phyloP scores from a whole-genome alignment of 2,797 vertebrate species.

The Spinibarbus caldwelli region DNA sequence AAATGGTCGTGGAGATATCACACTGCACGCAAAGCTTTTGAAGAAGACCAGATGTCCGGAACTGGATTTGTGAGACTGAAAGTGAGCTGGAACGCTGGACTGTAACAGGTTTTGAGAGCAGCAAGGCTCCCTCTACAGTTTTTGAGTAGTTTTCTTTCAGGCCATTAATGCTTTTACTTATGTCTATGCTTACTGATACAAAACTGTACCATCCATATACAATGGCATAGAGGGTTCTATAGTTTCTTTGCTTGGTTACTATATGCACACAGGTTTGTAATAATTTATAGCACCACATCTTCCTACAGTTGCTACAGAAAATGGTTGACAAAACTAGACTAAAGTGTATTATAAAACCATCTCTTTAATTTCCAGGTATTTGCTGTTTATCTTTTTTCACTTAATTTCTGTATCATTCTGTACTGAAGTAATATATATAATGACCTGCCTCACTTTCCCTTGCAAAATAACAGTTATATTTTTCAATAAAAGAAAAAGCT shows the following conservation, averaged over 20 bases:
- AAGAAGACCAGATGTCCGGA: constrained; percentile 8
- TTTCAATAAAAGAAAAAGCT: constrained; percentile 82
- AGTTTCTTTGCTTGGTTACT: constrained; percentile 27
- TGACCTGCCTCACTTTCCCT: constrained; percentile 68
- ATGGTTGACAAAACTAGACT: neutral
- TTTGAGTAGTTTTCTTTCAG: constrained; percentile 21
- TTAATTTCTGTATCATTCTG: constrained; percentile 47
- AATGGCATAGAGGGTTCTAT: too few species aligned
- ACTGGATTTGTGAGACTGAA: constrained; percentile 5
- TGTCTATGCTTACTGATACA: neutral
- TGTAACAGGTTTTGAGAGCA: constrained; percentile 2
- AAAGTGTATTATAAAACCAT: neutral
- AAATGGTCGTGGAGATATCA: neutral
- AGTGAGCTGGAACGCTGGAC: constrained; percentile 27
- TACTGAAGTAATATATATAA: constrained; percentile 60
- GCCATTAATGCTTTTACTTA: neutral
- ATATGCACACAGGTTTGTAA: constrained; percentile 9
- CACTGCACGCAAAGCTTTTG: neutral
- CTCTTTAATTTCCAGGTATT: constrained; percentile 59
- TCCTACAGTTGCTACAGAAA: neutral
- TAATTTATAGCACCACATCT: neutral
- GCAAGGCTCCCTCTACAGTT: constrained; percentile 7
- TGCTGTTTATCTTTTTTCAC: constrained; percentile 60
- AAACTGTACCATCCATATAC: too few species aligned
- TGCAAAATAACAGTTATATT: constrained; percentile 80